phyloP scores from a whole-genome alignment of 2,113 vertebrate species.

The Muntiacus muntjak region DNA sequence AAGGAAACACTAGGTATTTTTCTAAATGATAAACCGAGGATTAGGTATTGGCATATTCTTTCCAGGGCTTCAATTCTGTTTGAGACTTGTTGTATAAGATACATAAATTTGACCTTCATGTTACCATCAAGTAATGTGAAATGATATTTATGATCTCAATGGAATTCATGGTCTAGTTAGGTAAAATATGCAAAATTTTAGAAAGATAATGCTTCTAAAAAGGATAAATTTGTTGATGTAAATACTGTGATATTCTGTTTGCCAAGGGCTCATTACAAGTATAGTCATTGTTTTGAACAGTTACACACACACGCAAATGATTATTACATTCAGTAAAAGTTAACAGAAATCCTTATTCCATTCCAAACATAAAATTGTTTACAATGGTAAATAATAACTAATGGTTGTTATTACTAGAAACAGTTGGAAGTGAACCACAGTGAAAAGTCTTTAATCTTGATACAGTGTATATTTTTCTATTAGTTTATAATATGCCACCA shows the following conservation, averaged over 20 bases:
- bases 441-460: not conserved
- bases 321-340: not conserved
- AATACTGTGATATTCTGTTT: not conserved
- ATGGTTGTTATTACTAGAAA: not conserved
- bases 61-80: not conserved
- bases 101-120: slow-evolving; percentile 15
- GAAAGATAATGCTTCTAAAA: not conserved
- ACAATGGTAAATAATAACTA: not conserved
- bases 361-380: not conserved
- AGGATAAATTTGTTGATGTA: not conserved
- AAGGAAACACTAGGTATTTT: not conserved
- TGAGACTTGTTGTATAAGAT: not conserved
- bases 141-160: not conserved
- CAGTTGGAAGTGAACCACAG: not conserved
- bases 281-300: not conserved
- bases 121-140: slow-evolving; percentile 21
- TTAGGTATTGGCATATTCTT: not conserved
- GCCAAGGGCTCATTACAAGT: not conserved
- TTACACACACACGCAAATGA: not conserved
- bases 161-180: not conserved
- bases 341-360: not conserved
- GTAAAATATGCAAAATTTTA: not conserved
- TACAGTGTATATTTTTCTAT: not conserved
- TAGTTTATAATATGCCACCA: not conserved
- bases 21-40: not conserved